A percentile compares a stretch with the other conserved stretches of the same genome.
Evolutionary conservation across 2,888 invertebrate species (phyloP).

Genomic region (Catocala sponsa): DNA sequence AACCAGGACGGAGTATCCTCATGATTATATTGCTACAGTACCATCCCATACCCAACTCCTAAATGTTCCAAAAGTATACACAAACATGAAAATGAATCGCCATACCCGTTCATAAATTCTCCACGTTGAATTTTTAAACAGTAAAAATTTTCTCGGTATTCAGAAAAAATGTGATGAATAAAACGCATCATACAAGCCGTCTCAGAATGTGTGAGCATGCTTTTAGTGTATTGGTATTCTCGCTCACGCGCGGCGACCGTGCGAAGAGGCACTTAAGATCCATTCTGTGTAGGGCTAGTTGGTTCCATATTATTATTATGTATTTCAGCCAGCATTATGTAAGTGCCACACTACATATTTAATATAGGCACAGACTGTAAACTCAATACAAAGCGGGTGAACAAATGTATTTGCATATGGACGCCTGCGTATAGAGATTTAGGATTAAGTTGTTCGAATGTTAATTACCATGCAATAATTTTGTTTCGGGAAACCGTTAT

Average conservation of each 20-base stretch:
- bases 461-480: no score
- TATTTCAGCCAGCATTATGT: background rate
- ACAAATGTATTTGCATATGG: no score
- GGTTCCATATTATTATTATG: constrained; percentile 50
- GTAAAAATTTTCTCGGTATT: constrained; percentile 26
- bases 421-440: no score
- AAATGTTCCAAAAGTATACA: background rate
- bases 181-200: constrained; percentile 45
- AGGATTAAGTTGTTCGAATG: no score
- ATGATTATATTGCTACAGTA: no score
- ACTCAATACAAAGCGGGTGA: no score
- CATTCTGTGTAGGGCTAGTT: constrained; percentile 45
- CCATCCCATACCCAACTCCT: background rate
- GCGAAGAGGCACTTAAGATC: constrained; percentile 56
- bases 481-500: no score
- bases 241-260: constrained; percentile 49
- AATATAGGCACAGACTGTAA: no score
- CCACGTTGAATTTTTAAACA: constrained; percentile 30
- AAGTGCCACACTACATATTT: no score
- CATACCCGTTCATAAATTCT: constrained; percentile 4
- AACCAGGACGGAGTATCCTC: no score
- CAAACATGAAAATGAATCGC: constrained; percentile 1
- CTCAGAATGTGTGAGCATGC: constrained; percentile 60
- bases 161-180: constrained; percentile 44
- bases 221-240: constrained; percentile 69